Conservation (phyloP, 2,113 vertebrate genomes). For the Otolemur garnettii region DNA sequence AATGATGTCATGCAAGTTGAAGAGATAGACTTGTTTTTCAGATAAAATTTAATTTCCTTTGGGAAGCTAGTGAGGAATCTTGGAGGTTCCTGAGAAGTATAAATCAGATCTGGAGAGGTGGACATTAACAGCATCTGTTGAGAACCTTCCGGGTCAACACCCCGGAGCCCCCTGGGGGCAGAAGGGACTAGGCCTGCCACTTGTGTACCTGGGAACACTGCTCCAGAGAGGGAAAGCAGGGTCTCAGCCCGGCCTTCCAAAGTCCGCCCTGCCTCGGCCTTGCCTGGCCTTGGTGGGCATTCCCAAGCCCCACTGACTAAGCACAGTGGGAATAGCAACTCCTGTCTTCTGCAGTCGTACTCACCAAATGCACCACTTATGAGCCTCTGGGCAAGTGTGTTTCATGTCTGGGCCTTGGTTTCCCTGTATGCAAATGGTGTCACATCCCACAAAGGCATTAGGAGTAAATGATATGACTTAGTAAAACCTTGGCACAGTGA, state of each 20-base stretch:
- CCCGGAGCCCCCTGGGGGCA: too few species aligned
- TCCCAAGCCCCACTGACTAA: background rate
- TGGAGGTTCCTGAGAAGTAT: background rate
- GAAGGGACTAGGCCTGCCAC: rapidly evolving
- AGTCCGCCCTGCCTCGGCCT: background rate
- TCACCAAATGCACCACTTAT: background rate
- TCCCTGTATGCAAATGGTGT: background rate
- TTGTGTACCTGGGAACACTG: background rate
- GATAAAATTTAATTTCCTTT: background rate
- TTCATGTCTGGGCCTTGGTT: background rate
- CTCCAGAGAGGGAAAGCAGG: background rate
- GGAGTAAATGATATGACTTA: background rate
- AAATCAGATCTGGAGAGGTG: background rate
- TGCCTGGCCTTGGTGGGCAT: rapidly evolving
- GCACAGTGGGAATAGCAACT: background rate
- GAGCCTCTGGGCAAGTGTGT: background rate
- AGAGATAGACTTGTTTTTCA: background rate
- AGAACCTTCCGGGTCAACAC: background rate
- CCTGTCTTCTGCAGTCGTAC: background rate
- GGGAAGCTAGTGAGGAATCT: background rate
- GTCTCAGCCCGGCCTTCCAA: too few species aligned
- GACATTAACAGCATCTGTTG: background rate
- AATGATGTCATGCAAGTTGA: background rate
- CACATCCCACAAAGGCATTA: background rate
- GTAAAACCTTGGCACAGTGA: background rate